These are phyloP conservation scores for Reinhardtius hippoglossoides DNA, from an alignment of 2,113 vertebrate genomes.

Conservation along the genomic window DNA sequence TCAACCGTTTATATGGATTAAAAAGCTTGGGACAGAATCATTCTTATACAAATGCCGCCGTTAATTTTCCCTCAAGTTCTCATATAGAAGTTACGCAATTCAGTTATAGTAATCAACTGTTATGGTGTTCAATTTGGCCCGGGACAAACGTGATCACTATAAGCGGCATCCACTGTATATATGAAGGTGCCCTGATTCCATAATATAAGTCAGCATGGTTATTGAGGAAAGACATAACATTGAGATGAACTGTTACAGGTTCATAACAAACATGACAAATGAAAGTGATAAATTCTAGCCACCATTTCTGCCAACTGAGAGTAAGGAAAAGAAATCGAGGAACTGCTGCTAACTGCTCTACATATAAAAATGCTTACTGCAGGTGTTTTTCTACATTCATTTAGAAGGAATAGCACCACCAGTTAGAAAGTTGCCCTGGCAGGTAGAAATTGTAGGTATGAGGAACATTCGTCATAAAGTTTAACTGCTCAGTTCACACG, in stretches of 20 bases:
- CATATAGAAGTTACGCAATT: too few relatives aligned
- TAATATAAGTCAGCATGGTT: not conserved
- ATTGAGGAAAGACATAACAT: not conserved
- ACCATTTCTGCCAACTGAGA: not conserved
- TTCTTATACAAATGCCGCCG: too few relatives aligned
- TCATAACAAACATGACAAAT: slow-evolving; percentile 5
- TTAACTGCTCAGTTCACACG: not conserved
- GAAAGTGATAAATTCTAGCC: not conserved
- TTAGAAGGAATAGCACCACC: not conserved
- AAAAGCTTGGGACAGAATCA: too few relatives aligned
- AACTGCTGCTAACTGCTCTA: not conserved
- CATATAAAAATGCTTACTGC: not conserved
- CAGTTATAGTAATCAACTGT: too few relatives aligned
- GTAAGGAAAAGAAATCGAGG: not conserved
- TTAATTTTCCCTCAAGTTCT: too few relatives aligned
- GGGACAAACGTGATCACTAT: too few relatives aligned
- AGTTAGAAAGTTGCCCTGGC: not conserved
- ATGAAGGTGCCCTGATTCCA: not conserved
- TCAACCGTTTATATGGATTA: too few relatives aligned
- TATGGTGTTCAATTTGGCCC: too few relatives aligned
- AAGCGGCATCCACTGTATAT: not conserved
- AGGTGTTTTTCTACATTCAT: not conserved
- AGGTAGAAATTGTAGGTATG: not conserved
- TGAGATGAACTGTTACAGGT: not conserved
- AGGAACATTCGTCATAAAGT: not conserved